These are phyloP conservation scores for Platycheirus rosarum DNA, from an alignment of 2,888 invertebrate species.

Conservation along the genomic window DNA sequence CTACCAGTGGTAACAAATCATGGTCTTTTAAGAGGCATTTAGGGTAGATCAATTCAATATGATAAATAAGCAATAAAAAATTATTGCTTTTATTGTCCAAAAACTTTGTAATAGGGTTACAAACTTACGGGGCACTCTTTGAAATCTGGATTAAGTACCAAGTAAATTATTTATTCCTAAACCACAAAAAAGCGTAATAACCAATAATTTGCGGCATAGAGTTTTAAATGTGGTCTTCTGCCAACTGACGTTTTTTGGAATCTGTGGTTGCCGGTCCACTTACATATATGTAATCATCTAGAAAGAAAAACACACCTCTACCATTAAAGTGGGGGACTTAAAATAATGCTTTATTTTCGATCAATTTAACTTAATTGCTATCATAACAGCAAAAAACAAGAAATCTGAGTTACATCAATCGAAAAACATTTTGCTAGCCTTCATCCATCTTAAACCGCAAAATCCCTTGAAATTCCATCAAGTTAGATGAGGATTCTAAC, in stretches of 20 bases:
- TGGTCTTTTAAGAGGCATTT: slow-evolving; percentile 15
- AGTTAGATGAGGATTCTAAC: slow-evolving; percentile 54
- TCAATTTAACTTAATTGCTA: slow-evolving; percentile 54
- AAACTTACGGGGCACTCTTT: neutral
- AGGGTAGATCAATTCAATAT: neutral
- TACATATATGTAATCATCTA: slow-evolving; percentile 9
- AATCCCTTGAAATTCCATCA: slow-evolving; percentile 46
- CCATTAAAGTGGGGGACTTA: slow-evolving; percentile 36
- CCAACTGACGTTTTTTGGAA: too few relatives aligned
- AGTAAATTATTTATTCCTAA: slow-evolving; percentile 5
- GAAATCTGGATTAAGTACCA: neutral
- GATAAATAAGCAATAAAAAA: neutral
- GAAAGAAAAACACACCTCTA: slow-evolving; percentile 35
- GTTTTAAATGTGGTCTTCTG: slow-evolving; percentile 6
- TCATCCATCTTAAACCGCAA: slow-evolving; percentile 47
- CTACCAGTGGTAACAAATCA: slow-evolving; percentile 25
- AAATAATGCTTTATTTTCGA: slow-evolving; percentile 50
- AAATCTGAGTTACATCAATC: slow-evolving; percentile 29
- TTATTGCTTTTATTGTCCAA: neutral
- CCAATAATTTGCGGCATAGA: slow-evolving; percentile 40
- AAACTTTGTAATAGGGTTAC: neutral
- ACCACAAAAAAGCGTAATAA: slow-evolving; percentile 30
- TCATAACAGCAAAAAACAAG: slow-evolving; percentile 11
- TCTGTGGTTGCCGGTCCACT: too few relatives aligned
- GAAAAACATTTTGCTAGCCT: slow-evolving; percentile 30